Percentiles rank a stretch among this genome's conserved stretches.
These are phyloP conservation scores for Melanotaenia boesemani DNA, from an alignment of 2,797 vertebrate species.

Conservation along the genomic window DNA sequence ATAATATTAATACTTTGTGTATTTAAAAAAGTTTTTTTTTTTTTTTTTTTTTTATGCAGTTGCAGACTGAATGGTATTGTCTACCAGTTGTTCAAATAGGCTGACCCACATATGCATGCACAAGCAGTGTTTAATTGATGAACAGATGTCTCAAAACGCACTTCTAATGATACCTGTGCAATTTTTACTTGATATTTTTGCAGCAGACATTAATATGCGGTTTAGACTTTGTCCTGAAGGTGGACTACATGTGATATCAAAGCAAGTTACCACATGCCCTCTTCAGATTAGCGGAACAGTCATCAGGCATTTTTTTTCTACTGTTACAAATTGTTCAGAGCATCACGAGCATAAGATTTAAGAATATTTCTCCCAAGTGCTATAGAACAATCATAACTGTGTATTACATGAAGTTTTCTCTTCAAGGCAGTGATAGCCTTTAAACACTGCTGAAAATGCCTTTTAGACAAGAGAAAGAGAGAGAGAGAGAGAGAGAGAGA, in stretches of 20 bases:
- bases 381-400: neutral
- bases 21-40: neutral
- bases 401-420: constrained; percentile 12
- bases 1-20: neutral
- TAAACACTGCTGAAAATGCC: constrained; percentile 19
- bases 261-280: constrained; percentile 1
- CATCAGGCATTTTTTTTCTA: neutral
- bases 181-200: constrained; percentile 29
- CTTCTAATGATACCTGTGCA: constrained; percentile 1
- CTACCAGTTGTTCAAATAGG: neutral
- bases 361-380: neutral
- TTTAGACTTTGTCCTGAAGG: constrained; percentile 6
- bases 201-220: neutral
- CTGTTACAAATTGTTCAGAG: neutral
- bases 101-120: constrained; percentile 4
- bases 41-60: neutral
- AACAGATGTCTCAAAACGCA: constrained; percentile 29
- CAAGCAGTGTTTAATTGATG: constrained; percentile 2
- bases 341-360: neutral
- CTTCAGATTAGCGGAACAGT: neutral
- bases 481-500: no score
- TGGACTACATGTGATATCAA: constrained; percentile 6
- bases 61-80: neutral
- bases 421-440: constrained; percentile 24
- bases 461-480: constrained; percentile 3